Evolutionary conservation across 1,140 invertebrate genomes (phyloP), one percentile per base, ranked within the genome.

Genomic region (Neotoxoptera formosana): DNA sequence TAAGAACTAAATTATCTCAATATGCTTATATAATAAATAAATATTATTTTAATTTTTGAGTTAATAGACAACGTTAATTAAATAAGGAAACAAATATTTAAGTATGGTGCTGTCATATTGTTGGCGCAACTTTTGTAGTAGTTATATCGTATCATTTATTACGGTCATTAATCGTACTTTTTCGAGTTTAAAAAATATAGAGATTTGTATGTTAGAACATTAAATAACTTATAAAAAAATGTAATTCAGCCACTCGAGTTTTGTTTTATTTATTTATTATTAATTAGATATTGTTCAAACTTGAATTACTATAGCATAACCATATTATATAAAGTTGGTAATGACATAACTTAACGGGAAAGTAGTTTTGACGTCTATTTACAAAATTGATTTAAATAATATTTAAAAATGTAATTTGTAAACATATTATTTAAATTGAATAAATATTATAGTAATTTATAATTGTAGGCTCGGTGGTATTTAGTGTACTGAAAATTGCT

Each of bases 21-120:
- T 76, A 76, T 67, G 30, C 8, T 30, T 60, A 30, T 60, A 11
- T 30, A 17, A 60, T 17, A n/a, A 76, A 76, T 76, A 17, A 17
- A 76, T 17, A 76, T n/a, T 76, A 34, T 76, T 76, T n/a, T 17
- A 76, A 76, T 76, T n/a, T 76, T n/a, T 76, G 30, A n/a, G 30
- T 76, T 34, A 76, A n/a, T 34, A 14, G 17, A 34, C 21, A 76
- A 76, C 14, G 14, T 76, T 76, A n/a, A 76, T 76, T 17, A n/a
- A 67, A 67, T 67, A 67, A 67, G 60, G 60, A 67, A 67, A 67
- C 30, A 67, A 67, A 67, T n/a, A n/a, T 67, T 67, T 67, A n/a
- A n/a, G 60, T 17, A n/a, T n/a, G 60, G 30, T 67, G 30, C 30
- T 76, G 30, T 76, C 60, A 76, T 76, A 76, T 76, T 76, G 30